A percentile compares a stretch with the other conserved stretches of the same genome.
These are phyloP conservation scores for Plodia interpunctella DNA, from an alignment of 1,140 invertebrate genomes.

Conservation along the genomic window DNA sequence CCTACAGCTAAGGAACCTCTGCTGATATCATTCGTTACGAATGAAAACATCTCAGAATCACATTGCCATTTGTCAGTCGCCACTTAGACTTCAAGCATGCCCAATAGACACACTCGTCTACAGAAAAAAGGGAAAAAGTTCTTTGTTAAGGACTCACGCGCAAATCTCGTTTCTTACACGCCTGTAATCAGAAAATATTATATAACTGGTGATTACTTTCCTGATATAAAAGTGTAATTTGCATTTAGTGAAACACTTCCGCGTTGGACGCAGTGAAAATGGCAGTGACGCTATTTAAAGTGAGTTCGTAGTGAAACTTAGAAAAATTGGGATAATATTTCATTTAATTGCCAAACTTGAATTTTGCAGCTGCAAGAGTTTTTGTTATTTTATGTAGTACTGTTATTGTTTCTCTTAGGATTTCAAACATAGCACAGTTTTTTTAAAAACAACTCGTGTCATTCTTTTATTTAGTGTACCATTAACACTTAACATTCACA, in stretches of 20 bases:
- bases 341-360: too few species aligned
- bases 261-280: constrained; percentile 9
- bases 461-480: too few species aligned
- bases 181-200: constrained; percentile 16
- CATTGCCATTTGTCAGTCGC: not conserved
- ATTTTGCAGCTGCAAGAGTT: too few species aligned
- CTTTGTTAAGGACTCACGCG: constrained; percentile 19
- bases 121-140: not conserved
- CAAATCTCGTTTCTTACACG: not conserved
- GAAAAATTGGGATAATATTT: not conserved
- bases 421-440: too few species aligned
- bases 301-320: constrained; percentile 11
- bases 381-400: too few species aligned
- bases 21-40: constrained; percentile 3
- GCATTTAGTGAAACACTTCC: constrained; percentile 21
- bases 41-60: not conserved
- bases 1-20: not conserved
- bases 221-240: constrained; percentile 25
- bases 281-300: constrained; percentile 16
- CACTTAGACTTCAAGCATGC: not conserved
- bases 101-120: not conserved
- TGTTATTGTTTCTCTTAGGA: too few species aligned
- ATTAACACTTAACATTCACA: too few species aligned
- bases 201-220: constrained; percentile 22
- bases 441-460: too few species aligned